Conservation (phyloP, 2,888 invertebrate species). For the Tetragnatha montana region DNA sequence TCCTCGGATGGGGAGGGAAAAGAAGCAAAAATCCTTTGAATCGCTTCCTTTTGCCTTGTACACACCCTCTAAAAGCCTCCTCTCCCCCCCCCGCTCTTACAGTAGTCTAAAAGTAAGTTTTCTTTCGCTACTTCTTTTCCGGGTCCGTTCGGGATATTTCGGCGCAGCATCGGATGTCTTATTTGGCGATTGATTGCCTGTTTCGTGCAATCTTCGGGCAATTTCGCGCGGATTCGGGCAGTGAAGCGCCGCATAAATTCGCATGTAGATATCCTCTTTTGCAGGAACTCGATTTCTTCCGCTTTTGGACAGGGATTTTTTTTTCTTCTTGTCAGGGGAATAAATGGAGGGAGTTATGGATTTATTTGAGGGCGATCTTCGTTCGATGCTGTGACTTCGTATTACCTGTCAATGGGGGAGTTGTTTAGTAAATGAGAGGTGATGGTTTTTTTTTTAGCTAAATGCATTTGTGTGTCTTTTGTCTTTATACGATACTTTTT, state of each 20-base stretch:
- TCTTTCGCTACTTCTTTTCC: conserved; percentile 24
- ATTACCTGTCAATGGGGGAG: neutral
- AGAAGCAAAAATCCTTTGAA: conserved; percentile 55
- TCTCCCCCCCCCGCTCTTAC: neutral
- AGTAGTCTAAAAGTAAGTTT: conserved; percentile 43
- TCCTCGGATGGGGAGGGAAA: conserved; percentile 12
- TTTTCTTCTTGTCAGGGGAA: neutral
- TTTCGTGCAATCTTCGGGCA: conserved; percentile 19
- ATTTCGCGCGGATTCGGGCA: neutral
- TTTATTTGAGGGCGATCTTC: neutral
- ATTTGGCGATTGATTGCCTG: conserved; percentile 54
- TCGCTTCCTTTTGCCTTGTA: conserved; percentile 39
- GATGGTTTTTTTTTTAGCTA: no score
- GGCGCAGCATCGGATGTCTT: conserved; percentile 40
- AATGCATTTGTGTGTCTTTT: no score
- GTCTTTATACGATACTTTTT: no score
- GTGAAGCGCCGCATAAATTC: conserved; percentile 3
- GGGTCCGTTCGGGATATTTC: conserved; percentile 43
- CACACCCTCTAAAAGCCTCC: conserved; percentile 45
- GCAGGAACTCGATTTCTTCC: neutral
- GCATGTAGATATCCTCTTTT: neutral
- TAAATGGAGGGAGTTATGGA: neutral
- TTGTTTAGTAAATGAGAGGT: neutral
- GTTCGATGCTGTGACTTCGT: neutral
- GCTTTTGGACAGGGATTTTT: neutral